Conservation (phyloP, 2,888 invertebrate species). For the Euplagia quadripunctaria region DNA sequence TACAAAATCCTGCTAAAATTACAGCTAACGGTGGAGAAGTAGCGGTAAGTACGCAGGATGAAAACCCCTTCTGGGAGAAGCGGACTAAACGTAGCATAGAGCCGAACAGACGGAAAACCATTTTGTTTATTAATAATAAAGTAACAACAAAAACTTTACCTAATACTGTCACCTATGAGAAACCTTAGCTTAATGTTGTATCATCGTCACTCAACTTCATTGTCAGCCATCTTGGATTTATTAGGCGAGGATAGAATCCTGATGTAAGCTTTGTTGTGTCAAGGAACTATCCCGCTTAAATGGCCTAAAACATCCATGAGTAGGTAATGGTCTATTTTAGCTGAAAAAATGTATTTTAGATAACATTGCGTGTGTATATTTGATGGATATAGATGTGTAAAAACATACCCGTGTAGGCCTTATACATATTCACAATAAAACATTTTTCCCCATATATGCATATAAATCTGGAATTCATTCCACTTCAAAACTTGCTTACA, state of each 20-base stretch:
- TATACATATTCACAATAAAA: background rate
- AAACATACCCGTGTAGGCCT: background rate
- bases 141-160: slow-evolving; percentile 70
- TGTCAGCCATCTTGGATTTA: slow-evolving; percentile 9
- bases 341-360: background rate
- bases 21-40: slow-evolving; percentile 64
- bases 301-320: background rate
- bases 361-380: background rate
- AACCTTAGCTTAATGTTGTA: slow-evolving; percentile 52
- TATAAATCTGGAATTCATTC: background rate
- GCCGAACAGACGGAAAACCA: slow-evolving; percentile 84
- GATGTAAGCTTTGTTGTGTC: background rate
- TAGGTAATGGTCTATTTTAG: background rate
- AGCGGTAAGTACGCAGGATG: slow-evolving; percentile 81
- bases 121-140: slow-evolving; percentile 84
- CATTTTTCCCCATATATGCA: background rate
- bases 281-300: background rate
- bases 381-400: slow-evolving; percentile 1
- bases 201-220: slow-evolving; percentile 35
- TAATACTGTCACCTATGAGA: slow-evolving; percentile 60
- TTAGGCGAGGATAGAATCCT: background rate
- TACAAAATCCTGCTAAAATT: slow-evolving; percentile 62
- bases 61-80: slow-evolving; percentile 83
- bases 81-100: slow-evolving; percentile 77
- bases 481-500: too few species aligned